phyloP scores from a whole-genome alignment of 2,888 invertebrate species.

The Griposia aprilina region DNA sequence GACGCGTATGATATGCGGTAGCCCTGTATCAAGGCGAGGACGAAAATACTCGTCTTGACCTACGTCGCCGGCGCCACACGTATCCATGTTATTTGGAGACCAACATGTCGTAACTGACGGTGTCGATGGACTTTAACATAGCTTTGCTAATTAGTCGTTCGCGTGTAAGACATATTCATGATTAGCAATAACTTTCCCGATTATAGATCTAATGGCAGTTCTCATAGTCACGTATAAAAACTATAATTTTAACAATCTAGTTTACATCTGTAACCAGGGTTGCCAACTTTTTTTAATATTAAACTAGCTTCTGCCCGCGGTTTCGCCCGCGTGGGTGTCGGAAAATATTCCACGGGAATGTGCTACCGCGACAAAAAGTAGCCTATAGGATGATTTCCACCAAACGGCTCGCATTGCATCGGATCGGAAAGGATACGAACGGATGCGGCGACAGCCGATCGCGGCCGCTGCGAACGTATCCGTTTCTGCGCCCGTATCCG shows the following conservation, averaged over 20 bases:
- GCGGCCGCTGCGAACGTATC: no score
- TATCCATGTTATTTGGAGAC: conserved; percentile 80
- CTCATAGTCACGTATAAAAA: not conserved
- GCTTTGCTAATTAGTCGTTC: conserved; percentile 48
- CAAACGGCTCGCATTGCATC: no score
- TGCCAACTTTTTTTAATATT: no score
- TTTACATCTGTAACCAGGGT: not conserved
- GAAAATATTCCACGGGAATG: no score
- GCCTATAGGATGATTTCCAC: no score
- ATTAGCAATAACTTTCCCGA: not conserved
- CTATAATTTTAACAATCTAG: not conserved
- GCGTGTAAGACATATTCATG: conserved; percentile 9
- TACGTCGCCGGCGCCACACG: conserved; percentile 82
- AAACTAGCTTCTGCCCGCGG: not conserved
- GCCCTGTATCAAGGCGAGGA: conserved; percentile 90
- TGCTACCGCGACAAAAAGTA: no score
- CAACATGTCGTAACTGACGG: conserved; percentile 74
- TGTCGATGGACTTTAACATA: conserved; percentile 78
- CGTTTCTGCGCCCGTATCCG: no score
- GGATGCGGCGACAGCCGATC: no score
- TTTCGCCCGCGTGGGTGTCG: no score
- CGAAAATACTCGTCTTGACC: conserved; percentile 89
- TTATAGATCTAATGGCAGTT: conserved; percentile 9
- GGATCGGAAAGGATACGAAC: no score
- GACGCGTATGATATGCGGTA: conserved; percentile 85